Evolutionary conservation across 1,140 invertebrate genomes (phyloP), one percentile per base, ranked within the genome.

Genomic region (Trachelipus rathkii): DNA sequence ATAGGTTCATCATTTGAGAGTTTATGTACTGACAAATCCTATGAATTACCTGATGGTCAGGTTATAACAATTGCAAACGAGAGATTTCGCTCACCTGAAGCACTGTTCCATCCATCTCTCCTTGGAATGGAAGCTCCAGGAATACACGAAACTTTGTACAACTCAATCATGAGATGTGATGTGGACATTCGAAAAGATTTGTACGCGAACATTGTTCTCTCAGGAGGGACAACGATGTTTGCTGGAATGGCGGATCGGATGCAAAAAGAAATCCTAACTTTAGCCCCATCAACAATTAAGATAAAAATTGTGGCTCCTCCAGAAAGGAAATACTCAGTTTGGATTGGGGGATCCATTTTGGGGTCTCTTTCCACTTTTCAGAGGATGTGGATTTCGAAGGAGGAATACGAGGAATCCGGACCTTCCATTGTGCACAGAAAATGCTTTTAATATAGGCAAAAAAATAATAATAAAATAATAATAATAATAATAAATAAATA

Each of bases 71-170:
- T 78, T 46, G 77, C 76, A 19, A 78, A 78, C 24, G 69, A 79
- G 71, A 88, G 93, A 81, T 93, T 67, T 44, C 43, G 50, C 13
- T 67, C 23, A 85, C 85, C 75, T 75, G 66, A 85, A 83, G 1
- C n/a, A n/a, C n/a, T n/a, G n/a, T n/a, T n/a, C n/a, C n/a, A n/a
- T n/a, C n/a, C n/a, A n/a, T n/a, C n/a, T n/a, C n/a, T n/a, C n/a
- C n/a, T n/a, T n/a, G n/a, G 44, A 81, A 85, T 87, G 85, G 91
- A 93, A 87, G 89, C 91, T 71, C 89, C 88, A 83, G 92, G 92
- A 80, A 92, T 93, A 83, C 92, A 93, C 83, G 92, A 93, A 84
- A 92, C 91, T 82, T 92, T 92, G 24, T 90, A 88, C 86, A 89
- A 89, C 85, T 88, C 87, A 69, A 90, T 89, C 82, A 89, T 89